phyloP scores from a whole-genome alignment of 2,797 vertebrate species.

The Xenops minutus region DNA sequence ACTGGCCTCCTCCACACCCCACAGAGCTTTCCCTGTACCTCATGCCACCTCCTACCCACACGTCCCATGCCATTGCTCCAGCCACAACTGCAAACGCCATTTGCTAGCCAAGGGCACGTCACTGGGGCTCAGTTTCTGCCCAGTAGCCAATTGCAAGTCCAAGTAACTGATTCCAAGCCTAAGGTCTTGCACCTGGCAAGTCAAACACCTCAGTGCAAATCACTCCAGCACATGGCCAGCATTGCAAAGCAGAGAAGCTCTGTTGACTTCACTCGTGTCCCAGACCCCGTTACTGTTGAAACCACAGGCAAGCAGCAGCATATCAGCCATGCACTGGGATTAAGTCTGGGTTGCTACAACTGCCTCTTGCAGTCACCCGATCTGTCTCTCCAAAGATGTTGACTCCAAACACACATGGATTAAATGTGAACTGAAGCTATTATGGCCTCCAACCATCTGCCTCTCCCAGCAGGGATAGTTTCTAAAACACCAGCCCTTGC shows the following conservation, averaged over 20 bases:
- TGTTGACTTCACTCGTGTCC: background rate
- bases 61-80: fast-evolving
- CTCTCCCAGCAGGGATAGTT: constrained; percentile 20
- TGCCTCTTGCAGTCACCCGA: constrained; percentile 11
- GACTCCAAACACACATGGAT: constrained; percentile 54
- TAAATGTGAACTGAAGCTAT: constrained; percentile 50
- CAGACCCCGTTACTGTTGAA: background rate
- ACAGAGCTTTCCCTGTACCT: background rate
- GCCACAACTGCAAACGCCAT: fast-evolving
- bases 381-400: constrained; percentile 39
- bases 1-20: background rate
- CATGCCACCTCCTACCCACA: fast-evolving
- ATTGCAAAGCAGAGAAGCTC: background rate
- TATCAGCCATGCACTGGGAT: background rate
- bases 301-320: background rate
- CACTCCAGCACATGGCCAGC: background rate
- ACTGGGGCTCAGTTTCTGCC: background rate
- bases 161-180: background rate
- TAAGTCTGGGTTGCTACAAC: constrained; percentile 38
- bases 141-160: background rate
- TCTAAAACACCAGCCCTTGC: background rate
- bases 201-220: background rate
- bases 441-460: constrained; percentile 59
- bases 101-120: background rate
- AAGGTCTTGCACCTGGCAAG: background rate